A percentile compares a stretch with the other conserved stretches of the same genome.
Conservation (phyloP, 2,888 invertebrate genomes). For the Oscheius sp. region DNA sequence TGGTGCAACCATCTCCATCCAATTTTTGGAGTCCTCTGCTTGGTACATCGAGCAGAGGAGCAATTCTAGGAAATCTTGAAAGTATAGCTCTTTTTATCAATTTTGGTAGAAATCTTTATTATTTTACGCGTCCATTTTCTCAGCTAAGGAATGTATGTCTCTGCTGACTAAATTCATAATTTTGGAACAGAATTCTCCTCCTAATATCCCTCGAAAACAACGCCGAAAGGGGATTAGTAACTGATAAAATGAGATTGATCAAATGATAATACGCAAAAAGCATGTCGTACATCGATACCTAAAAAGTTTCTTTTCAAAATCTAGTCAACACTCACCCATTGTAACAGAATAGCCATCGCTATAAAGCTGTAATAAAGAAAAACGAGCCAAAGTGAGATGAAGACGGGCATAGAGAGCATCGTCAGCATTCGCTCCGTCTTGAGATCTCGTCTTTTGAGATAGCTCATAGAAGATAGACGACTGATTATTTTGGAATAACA, state of each 20-base stretch:
- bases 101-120: neutral
- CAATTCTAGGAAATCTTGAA: no score
- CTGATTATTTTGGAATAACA: conserved; percentile 27
- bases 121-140: neutral
- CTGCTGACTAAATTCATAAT: conserved; percentile 23
- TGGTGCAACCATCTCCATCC: no score
- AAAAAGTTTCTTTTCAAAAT: neutral
- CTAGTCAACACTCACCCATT: conserved; percentile 17
- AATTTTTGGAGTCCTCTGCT: no score
- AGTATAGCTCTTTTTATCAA: no score
- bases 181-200: conserved; percentile 26
- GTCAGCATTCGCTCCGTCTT: conserved; percentile 30
- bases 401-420: conserved; percentile 31
- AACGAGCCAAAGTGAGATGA: conserved; percentile 31
- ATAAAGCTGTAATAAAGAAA: conserved; percentile 25
- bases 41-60: no score
- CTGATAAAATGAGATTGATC: conserved; percentile 23
- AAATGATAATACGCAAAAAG: conserved; percentile 31
- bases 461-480: conserved; percentile 19
- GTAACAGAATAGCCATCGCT: conserved; percentile 19
- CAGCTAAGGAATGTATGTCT: conserved; percentile 22
- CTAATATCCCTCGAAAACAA: conserved; percentile 30
- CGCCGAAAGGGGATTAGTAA: conserved; percentile 29
- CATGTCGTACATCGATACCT: conserved; percentile 23
- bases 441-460: conserved; percentile 18